Conservation (phyloP, 2,797 vertebrate species). For the Phrynocephalus vlangalii region DNA sequence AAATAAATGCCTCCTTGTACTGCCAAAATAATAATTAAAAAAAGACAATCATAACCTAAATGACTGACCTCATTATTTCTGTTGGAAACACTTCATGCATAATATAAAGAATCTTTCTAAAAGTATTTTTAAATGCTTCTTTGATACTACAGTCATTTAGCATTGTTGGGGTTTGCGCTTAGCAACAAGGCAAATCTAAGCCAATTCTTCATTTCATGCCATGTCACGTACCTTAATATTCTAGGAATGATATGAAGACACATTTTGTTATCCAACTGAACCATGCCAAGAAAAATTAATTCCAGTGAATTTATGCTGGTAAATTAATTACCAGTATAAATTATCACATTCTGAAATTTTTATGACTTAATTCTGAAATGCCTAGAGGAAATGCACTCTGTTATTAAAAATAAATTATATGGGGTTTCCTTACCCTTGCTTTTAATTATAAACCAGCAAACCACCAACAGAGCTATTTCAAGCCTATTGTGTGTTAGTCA, state of each 20-base stretch:
- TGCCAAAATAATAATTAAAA: constrained; percentile 1
- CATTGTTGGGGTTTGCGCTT: constrained; percentile 5
- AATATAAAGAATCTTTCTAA: constrained; percentile 39
- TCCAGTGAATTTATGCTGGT: not conserved
- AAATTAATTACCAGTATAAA: constrained; percentile 10
- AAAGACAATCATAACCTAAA: constrained; percentile 48
- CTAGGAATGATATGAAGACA: constrained; percentile 34
- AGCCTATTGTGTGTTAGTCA: too few species aligned
- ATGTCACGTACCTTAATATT: constrained; percentile 9
- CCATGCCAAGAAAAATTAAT: constrained; percentile 3
- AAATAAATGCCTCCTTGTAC: constrained; percentile 24
- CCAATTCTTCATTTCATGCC: constrained; percentile 11
- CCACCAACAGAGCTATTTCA: not conserved
- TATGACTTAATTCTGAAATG: not conserved
- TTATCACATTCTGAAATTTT: not conserved
- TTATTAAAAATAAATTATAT: not conserved
- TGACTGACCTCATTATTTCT: constrained; percentile 43
- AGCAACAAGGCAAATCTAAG: constrained; percentile 9
- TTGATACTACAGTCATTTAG: constrained; percentile 34
- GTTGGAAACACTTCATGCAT: constrained; percentile 42
- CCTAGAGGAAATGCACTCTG: not conserved
- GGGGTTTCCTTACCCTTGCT: not conserved
- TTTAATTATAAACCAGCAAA: not conserved
- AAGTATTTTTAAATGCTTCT: constrained; percentile 29
- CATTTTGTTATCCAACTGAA: constrained; percentile 11